Conservation (phyloP, 2,113 vertebrate genomes). For the Limnothrissa miodon region DNA sequence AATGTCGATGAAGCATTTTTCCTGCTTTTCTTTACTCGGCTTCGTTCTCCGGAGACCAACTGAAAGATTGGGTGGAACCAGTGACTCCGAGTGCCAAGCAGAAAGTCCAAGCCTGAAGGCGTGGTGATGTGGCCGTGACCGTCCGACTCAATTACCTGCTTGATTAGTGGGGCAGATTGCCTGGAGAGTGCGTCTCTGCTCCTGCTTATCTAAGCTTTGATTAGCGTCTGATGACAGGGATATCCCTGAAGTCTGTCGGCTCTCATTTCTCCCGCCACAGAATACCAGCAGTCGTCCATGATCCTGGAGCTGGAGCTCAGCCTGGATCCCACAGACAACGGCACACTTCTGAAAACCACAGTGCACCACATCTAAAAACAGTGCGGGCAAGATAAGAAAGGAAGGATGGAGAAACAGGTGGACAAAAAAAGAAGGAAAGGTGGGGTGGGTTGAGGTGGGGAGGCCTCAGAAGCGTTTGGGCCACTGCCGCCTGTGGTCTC, state of each 20-base stretch:
- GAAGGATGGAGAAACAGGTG: neutral
- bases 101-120: neutral
- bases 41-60: too few relatives aligned
- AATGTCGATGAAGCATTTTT: neutral
- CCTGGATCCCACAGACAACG: neutral
- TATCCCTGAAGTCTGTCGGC: neutral
- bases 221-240: neutral
- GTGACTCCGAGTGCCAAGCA: neutral
- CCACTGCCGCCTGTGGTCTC: neutral
- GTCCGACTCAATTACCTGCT: neutral
- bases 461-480: neutral
- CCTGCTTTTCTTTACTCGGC: neutral
- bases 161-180: neutral
- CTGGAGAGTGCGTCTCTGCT: neutral
- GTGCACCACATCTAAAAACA: neutral
- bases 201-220: conserved; percentile 4
- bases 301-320: neutral
- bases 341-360: too few relatives aligned
- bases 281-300: neutral
- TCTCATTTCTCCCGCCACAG: neutral
- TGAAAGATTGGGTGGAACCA: neutral
- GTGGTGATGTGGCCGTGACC: neutral
- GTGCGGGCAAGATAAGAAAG: neutral
- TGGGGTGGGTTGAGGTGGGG: too few relatives aligned
- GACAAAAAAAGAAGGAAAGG: neutral